Evolutionary conservation across 2,113 vertebrate genomes (phyloP), one percentile per base, ranked within the genome.

Genomic region (Sander vitreus): DNA sequence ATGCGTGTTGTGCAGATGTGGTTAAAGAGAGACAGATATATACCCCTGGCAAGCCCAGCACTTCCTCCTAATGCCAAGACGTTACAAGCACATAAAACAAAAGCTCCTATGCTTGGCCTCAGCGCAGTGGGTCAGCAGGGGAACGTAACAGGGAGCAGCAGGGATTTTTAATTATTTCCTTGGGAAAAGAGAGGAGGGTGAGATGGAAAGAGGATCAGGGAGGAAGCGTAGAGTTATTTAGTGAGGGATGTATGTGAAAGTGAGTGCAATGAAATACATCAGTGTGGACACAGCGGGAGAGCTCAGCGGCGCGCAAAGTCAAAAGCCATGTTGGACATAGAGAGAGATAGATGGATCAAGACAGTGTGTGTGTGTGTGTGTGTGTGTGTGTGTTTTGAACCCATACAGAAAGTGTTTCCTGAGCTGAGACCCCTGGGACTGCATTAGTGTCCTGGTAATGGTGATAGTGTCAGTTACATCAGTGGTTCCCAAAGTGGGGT

Each of bases 141-240:
- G 92, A 86, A 78, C 68, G 92, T 90, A 81, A 77, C 23, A 95
- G 18, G n/a, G 25, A 81, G 86, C 86, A 62, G 82, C 79, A 67
- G 87, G 87, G 73, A 84, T 91, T 51, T 96, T 93, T 95, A 95
- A 97, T 96, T 87, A 95, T 96, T 96, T 96, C 95, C 94, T 90
- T 94, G 91, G 90, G 85, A 96, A 95, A 95, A 95, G 93, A 96
- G 84, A 81, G 33, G 15, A 57, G 18, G 18, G 45, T 43, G 81
- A 39, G 66, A 91, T 90, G 93, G 93, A 91, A 91, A 84, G 81
- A 4, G 80, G 94, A 95, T 93, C 69, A 79, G 83, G 78, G 90
- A 95, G 95, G 95, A 96, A 95, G 91, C 21, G 0, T 83, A 39
- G 74, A 39, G 74, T 80, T 92, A 89, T 93, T 95, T 94, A 91